A percentile compares a stretch with the other conserved stretches of the same genome.
Conservation (phyloP, 1,140 invertebrate genomes). For the Rhopalosiphum padi region DNA sequence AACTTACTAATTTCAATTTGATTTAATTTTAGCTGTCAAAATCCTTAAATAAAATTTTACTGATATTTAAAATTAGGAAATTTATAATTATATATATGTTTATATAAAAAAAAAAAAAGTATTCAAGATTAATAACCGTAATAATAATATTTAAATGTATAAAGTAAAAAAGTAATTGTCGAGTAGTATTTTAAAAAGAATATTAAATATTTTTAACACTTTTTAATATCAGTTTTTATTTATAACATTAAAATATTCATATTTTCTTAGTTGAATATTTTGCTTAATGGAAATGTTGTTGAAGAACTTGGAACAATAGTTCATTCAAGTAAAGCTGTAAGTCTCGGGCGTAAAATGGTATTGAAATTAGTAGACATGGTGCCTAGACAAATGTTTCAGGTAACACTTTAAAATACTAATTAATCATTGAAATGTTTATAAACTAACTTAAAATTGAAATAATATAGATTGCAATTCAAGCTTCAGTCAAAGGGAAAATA, state of each 20-base stretch:
- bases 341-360: conserved; percentile 76
- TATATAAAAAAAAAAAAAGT: too few species aligned
- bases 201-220: conserved; percentile 68
- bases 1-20: too few species aligned
- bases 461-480: conserved; percentile 83
- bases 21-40: not conserved
- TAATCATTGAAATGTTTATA: conserved; percentile 45
- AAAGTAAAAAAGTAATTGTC: not conserved
- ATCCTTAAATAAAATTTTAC: not conserved
- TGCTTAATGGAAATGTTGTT: conserved; percentile 81
- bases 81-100: too few species aligned
- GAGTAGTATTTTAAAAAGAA: not conserved
- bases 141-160: not conserved
- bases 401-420: conserved; percentile 61
- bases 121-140: too few species aligned
- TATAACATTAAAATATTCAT: not conserved
- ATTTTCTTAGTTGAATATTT: conserved; percentile 60
- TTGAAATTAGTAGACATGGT: conserved; percentile 85
- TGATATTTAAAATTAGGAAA: not conserved
- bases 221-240: not conserved
- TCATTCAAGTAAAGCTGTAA: conserved; percentile 73
- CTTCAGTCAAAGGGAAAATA: conserved; percentile 80
- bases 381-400: conserved; percentile 83
- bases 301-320: conserved; percentile 89
- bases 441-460: conserved; percentile 52